Base-by-base conservation (phyloP, 1,140 invertebrate genomes). In the Drosophila pandora region DNA sequence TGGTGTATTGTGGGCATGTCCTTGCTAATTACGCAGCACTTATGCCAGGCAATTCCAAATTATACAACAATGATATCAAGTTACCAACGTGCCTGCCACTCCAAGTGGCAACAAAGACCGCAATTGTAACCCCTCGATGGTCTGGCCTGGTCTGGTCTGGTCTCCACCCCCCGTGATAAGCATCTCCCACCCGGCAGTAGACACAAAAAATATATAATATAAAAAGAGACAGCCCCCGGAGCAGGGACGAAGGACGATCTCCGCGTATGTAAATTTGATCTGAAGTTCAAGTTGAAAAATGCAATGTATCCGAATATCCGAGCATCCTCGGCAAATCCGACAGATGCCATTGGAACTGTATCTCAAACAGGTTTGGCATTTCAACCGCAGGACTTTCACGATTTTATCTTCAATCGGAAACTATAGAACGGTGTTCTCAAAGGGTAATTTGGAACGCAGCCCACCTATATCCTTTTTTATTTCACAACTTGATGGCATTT, bases 51-150 rank as follows among this genome's bases (percentile, higher is more conserved):
- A 87, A 88, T 79, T 80, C 67, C 79, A 88, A 87, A 89, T 88
- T 87, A 89, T 88, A 87, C 84, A 89, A 87, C 83, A 87, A 87
- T 87, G 83, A 87, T 87, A 87, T 87, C 83, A 83, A 88, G 88
- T 87, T 87, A 87, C 83, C 65, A 74, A 64, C 63, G 53, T 57
- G 59, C 30, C 53, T 48, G 61, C 30, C 54, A 64, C 57, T 39
- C 63, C 43, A 62, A 5, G 68, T 67, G 47, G 49, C 48, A 61
- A 59, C 55, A 72, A 76, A 79, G 72, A 76, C 83, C 83, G 55
- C 83, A 87, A 88, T 88, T 88, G 83, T 87, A 75, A 59, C 57
- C 81, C 49, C 10, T 10, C 10, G 30, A 32, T 32, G 8, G 17
- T 17, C 17, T 17, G 17, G 17, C 1, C 17, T 17, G 17, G 17